These are phyloP conservation scores for Cercopithecus mitis DNA, from an alignment of 2,797 vertebrate genomes.

Conservation along the genomic window DNA sequence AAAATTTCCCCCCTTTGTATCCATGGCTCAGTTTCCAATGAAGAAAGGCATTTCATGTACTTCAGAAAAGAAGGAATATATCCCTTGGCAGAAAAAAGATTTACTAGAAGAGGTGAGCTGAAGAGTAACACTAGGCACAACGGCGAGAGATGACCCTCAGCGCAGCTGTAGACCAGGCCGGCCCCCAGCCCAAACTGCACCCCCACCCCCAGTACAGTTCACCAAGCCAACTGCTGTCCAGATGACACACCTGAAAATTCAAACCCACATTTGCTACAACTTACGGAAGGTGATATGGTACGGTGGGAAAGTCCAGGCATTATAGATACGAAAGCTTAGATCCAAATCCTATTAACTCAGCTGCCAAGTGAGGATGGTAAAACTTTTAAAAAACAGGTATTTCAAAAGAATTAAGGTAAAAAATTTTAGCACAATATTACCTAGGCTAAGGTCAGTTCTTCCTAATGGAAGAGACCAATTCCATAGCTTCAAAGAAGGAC, in stretches of 20 bases:
- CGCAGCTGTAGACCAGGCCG: not conserved
- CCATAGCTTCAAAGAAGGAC: not conserved
- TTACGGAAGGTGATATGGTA: not conserved
- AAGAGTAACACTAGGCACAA: no score
- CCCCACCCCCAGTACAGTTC: not conserved
- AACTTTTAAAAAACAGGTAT: not conserved
- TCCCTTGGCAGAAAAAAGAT: not conserved
- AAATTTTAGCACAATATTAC: not conserved
- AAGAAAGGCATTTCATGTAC: not conserved
- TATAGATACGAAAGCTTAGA: not conserved
- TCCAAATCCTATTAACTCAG: not conserved
- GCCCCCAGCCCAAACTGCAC: not conserved
- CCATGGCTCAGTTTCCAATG: not conserved
- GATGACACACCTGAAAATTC: not conserved
- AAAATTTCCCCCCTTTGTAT: not conserved
- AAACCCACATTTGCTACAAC: not conserved
- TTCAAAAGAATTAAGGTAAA: not conserved
- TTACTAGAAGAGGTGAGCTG: not conserved
- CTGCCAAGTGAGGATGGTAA: not conserved
- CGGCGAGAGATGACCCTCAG: rapidly evolving
- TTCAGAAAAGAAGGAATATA: not conserved
- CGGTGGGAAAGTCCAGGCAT: not conserved
- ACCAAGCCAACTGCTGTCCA: not conserved
- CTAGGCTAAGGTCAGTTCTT: not conserved
- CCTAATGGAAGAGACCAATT: not conserved